Percentiles rank a stretch among this genome's conserved stretches.
Conservation (phyloP, 2,888 invertebrate species). For the Microctonus aethiopoides region DNA sequence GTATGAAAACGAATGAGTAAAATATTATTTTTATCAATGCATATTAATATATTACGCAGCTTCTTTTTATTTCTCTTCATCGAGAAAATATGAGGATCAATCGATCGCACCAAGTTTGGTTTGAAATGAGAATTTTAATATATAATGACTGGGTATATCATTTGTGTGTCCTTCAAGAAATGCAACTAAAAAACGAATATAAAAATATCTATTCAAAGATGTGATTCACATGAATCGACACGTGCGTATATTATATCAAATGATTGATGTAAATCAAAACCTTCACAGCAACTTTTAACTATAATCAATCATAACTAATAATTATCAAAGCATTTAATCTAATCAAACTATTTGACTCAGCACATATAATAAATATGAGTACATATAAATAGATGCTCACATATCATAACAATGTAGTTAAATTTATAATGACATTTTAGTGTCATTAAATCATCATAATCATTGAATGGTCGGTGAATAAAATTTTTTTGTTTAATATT, state of each 20-base stretch:
- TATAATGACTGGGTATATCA: not conserved
- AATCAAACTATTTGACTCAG: not conserved
- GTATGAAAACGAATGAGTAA: too few relatives aligned
- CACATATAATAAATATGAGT: not conserved
- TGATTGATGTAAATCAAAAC: constrained; percentile 29
- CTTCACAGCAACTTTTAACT: not conserved
- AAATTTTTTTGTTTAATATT: not conserved
- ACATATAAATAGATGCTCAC: not conserved
- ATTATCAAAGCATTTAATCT: constrained; percentile 4
- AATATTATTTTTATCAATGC: too few relatives aligned
- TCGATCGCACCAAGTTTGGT: constrained; percentile 35
- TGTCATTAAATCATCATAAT: not conserved
- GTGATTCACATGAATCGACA: constrained; percentile 35
- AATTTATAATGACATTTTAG: not conserved
- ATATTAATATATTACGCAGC: too few relatives aligned
- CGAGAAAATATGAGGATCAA: constrained; percentile 27
- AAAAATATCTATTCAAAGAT: constrained; percentile 37
- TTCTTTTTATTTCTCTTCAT: too few relatives aligned
- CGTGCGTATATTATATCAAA: constrained; percentile 24
- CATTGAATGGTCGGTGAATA: not conserved
- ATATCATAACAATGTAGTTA: not conserved
- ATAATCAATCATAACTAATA: constrained; percentile 5
- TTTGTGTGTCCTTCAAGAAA: constrained; percentile 27
- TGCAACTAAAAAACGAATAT: constrained; percentile 22
- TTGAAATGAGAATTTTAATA: not conserved